Evolutionary conservation across 2,113 vertebrate species (phyloP).

Genomic region (Callospermophilus lateralis): DNA sequence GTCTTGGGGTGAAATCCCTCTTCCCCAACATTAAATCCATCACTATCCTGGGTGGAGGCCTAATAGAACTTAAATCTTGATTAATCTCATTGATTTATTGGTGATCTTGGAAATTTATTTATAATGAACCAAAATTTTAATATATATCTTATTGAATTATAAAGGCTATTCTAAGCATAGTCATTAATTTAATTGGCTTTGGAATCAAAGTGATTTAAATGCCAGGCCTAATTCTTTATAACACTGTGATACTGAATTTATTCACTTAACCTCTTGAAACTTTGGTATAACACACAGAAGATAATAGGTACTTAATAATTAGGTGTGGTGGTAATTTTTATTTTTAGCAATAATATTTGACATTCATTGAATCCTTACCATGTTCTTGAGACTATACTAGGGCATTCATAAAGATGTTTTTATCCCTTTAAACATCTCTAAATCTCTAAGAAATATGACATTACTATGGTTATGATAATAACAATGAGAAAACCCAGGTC

Average conservation of each 20-base stretch:
- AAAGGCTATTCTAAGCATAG: neutral
- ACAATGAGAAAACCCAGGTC: neutral
- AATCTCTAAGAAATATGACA: neutral
- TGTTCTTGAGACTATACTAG: neutral
- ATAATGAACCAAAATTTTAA: neutral
- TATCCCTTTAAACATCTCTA: neutral
- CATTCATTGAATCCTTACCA: neutral
- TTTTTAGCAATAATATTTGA: constrained; percentile 8
- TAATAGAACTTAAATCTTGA: neutral
- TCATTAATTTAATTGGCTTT: constrained; percentile 41
- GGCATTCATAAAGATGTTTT: neutral
- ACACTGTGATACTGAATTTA: neutral
- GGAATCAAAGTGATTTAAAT: constrained; percentile 50
- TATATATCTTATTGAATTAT: neutral
- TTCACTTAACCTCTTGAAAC: neutral
- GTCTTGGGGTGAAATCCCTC: neutral
- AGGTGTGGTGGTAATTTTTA: neutral
- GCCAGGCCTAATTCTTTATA: neutral
- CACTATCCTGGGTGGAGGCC: neutral
- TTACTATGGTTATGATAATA: neutral
- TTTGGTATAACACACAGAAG: neutral
- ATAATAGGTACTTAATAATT: neutral
- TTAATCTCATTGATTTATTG: neutral
- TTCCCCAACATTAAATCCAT: neutral
- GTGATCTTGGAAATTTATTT: constrained; percentile 24